Base-by-base conservation (phyloP, 2,113 vertebrate species). In the Fregata magnificens region DNA sequence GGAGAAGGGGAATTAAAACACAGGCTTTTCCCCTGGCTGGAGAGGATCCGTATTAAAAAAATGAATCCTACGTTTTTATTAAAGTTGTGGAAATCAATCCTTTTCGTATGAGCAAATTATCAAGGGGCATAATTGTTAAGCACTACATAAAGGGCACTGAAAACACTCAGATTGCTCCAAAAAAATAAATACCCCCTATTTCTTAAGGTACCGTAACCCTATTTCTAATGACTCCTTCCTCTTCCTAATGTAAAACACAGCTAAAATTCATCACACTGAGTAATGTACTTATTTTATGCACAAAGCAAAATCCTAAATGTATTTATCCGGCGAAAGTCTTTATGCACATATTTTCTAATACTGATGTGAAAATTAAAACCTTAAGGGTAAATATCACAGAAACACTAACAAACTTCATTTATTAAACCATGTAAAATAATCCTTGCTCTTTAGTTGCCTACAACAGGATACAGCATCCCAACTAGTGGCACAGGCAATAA, bases 271-370 rank as follows among this genome's bases (percentile, higher is more conserved):
- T 96, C 97, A 94, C 88, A 94, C 96, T 94, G 93, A 96, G 82
- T 97, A 97, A 98, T 94, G 96, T 83, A 97, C 96, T 98, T 98
- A 96, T 95, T 95, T 96, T 97, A 96, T 74, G 97, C 98, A 97
- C 97, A 95, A 92, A 96, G 86, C 92, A 71, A 97, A 97, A 97
- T 96, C 97, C 97, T 96, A 88, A 88, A 97, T 55, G 66, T 56
- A 94, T 93, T 93, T 93, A 96, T 95, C 93, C 47, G 80, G 93
- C 65, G 82, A 45, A 95, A 88, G 95, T 95, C 97, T 98, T 96
- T 73, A 96, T 85, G 93, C 89, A 90, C 95, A 66, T 86, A 93
- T 93, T 95, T 96, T 95, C 93, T 63, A 95, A 97, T 91, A 97
- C 92, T 93, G 94, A 95, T 96, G 96, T 94, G 95, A 95, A 96